A percentile compares a stretch with the other conserved stretches of the same genome.
Conservation (phyloP, 2,797 vertebrate genomes). For the Scolopax rusticola region DNA sequence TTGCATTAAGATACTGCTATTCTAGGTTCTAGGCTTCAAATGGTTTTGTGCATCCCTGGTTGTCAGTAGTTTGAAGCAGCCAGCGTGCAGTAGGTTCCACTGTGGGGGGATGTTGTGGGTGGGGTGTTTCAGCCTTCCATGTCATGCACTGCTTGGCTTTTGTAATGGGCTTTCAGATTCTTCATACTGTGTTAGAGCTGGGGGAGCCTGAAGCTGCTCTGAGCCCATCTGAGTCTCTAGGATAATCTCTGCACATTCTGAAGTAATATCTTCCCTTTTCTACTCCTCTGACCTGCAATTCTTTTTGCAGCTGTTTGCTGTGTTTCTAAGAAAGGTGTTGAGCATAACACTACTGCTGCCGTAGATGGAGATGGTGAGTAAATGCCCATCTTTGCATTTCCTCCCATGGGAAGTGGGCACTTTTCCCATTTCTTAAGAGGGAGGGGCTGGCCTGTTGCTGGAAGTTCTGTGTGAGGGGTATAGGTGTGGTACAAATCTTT, state of each 20-base stretch:
- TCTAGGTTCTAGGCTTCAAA: background rate
- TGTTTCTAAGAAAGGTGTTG: constrained; percentile 88
- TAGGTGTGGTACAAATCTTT: background rate
- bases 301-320: constrained; percentile 87
- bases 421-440: background rate
- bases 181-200: background rate
- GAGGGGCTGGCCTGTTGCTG: background rate
- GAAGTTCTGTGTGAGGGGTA: background rate
- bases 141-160: background rate
- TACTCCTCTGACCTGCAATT: constrained; percentile 32
- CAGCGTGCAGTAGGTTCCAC: background rate
- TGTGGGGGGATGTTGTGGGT: background rate
- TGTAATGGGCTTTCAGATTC: background rate
- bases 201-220: background rate
- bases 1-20: background rate
- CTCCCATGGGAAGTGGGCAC: background rate
- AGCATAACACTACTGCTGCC: constrained; percentile 76
- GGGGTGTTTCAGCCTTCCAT: background rate
- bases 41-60: background rate
- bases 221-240: background rate
- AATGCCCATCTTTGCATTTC: background rate
- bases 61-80: background rate
- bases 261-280: background rate
- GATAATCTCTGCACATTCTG: background rate
- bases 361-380: constrained; percentile 80